phyloP scores from a whole-genome alignment of 2,888 invertebrate species.

The Melanchra persicariae region DNA sequence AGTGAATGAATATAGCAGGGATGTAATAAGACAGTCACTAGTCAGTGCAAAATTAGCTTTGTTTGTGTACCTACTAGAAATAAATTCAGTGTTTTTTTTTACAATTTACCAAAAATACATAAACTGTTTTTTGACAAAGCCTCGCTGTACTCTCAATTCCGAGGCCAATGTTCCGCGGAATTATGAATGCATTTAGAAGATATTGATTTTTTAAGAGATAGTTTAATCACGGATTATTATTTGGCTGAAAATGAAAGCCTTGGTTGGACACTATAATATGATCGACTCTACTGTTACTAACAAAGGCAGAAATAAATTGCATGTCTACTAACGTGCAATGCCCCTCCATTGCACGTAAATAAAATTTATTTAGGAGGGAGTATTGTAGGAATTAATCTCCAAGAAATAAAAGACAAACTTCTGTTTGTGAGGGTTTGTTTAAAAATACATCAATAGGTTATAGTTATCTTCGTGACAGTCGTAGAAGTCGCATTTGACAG shows the following conservation, averaged over 20 bases:
- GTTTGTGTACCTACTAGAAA: not conserved
- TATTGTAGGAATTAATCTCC: no score
- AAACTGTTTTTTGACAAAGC: not conserved
- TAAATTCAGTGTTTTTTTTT: not conserved
- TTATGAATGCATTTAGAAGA: not conserved
- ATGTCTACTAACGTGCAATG: no score
- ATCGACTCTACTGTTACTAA: no score
- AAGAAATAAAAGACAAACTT: not conserved
- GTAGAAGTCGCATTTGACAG: no score
- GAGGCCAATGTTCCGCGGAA: not conserved
- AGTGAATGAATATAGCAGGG: conserved; percentile 11
- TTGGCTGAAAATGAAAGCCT: not conserved
- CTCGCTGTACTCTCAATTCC: no score
- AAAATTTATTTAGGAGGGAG: no score
- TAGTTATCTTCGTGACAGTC: no score
- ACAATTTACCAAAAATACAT: not conserved
- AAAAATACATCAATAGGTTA: no score
- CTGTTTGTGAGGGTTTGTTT: not conserved
- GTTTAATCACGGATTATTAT: not conserved
- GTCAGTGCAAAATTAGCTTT: conserved; percentile 23
- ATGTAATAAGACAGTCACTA: conserved; percentile 32
- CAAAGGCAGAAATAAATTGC: no score
- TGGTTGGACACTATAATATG: no score
- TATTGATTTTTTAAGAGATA: not conserved
- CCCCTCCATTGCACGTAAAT: no score